Percentiles rank a stretch among this genome's conserved stretches.
Conservation (phyloP, 2,797 vertebrate genomes). For the Macrochelys suwanniensis region DNA sequence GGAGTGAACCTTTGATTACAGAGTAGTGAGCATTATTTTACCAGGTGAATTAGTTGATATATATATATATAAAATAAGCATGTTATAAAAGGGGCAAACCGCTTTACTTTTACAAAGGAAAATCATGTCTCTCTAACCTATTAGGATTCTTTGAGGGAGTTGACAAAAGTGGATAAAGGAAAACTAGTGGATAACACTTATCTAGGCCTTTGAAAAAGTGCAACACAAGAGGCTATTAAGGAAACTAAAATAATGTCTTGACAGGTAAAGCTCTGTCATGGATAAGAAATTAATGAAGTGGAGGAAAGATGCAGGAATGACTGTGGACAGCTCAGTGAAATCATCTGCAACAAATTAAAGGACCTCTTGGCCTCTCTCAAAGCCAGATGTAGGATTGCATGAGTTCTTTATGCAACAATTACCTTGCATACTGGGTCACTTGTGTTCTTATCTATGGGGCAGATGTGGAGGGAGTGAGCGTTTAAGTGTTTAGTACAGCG, state of each 20-base stretch:
- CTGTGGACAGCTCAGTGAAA: background rate
- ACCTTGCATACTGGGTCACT: background rate
- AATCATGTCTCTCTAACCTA: too few relatives aligned
- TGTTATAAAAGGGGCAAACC: too few relatives aligned
- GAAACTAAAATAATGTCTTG: background rate
- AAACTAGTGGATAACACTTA: background rate
- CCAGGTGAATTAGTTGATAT: background rate
- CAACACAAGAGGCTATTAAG: accelerated
- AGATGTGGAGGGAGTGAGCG: background rate
- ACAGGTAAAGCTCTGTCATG: background rate
- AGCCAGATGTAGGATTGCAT: background rate
- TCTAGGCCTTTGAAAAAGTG: background rate
- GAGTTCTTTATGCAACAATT: background rate
- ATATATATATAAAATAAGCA: too few relatives aligned
- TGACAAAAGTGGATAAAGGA: background rate
- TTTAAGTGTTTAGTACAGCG: background rate
- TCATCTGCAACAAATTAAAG: background rate
- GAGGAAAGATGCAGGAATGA: background rate
- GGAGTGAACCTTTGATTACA: background rate
- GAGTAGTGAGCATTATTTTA: background rate
- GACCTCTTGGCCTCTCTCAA: background rate
- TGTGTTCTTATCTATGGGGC: slow-evolving; percentile 8
- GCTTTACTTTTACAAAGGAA: too few relatives aligned
- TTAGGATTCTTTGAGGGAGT: too few relatives aligned
- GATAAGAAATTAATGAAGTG: background rate